phyloP scores from a whole-genome alignment of 2,888 invertebrate genomes.

The Agonum fuliginosum region DNA sequence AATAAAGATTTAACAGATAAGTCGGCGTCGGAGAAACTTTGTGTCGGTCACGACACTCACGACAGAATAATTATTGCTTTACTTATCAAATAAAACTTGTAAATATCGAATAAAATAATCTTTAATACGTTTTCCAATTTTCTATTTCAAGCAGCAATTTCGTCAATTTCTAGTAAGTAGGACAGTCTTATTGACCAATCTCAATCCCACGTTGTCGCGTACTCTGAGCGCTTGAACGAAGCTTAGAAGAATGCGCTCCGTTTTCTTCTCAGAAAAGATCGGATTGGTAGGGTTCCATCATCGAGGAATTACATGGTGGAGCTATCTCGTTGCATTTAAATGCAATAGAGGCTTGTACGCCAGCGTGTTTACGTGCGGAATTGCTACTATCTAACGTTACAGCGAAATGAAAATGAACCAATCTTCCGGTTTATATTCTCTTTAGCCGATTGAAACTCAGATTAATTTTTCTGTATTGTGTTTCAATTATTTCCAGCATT shows the following conservation, averaged over 20 bases:
- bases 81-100: too few species aligned
- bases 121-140: not conserved
- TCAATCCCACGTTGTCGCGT: not conserved
- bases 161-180: not conserved
- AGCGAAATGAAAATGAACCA: conserved; percentile 40
- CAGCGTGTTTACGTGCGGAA: conserved; percentile 21
- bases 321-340: conserved; percentile 34
- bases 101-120: too few species aligned
- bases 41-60: too few species aligned
- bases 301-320: conserved; percentile 11
- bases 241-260: conserved; percentile 13
- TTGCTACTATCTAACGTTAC: not conserved
- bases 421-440: conserved; percentile 39
- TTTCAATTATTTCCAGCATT: conserved; percentile 3
- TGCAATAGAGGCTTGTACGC: conserved; percentile 23
- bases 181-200: not conserved
- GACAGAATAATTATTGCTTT: too few species aligned
- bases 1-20: too few species aligned
- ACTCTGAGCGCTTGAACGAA: not conserved
- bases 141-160: not conserved
- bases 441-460: conserved; percentile 19
- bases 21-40: too few species aligned
- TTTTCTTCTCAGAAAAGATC: not conserved
- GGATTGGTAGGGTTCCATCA: conserved; percentile 10
- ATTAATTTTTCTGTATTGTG: conserved; percentile 10